Evolutionary conservation across 2,888 invertebrate species (phyloP).

Genomic region (Conomelus anceps): DNA sequence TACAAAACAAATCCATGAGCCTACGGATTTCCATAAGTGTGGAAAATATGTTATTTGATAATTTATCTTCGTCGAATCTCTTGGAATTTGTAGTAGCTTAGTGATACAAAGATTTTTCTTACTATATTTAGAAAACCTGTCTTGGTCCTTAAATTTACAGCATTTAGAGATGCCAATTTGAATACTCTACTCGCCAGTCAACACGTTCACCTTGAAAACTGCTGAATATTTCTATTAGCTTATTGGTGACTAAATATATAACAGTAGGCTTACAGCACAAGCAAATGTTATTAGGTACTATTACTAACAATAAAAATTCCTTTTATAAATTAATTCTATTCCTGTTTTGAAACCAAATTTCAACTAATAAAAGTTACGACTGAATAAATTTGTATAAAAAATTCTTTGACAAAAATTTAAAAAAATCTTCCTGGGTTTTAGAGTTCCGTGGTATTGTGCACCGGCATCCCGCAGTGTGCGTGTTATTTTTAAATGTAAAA

Average conservation of each 20-base stretch:
- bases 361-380: neutral
- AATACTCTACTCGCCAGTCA: neutral
- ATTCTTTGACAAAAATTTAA: no score
- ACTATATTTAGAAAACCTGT: neutral
- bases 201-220: neutral
- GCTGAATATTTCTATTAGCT: neutral
- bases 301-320: neutral
- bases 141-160: neutral
- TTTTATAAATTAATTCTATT: no score
- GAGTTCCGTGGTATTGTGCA: neutral
- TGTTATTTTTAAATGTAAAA: no score
- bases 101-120: neutral
- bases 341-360: neutral
- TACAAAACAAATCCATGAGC: no score
- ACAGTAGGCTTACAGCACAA: neutral
- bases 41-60: neutral
- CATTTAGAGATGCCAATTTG: neutral
- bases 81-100: neutral
- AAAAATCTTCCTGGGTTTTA: neutral
- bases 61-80: neutral
- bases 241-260: neutral
- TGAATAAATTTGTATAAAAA: neutral
- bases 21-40: no score
- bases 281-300: neutral
- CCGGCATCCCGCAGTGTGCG: neutral